phyloP scores from a whole-genome alignment of 2,888 invertebrate species.

The Ramazzottius varieornatus region DNA sequence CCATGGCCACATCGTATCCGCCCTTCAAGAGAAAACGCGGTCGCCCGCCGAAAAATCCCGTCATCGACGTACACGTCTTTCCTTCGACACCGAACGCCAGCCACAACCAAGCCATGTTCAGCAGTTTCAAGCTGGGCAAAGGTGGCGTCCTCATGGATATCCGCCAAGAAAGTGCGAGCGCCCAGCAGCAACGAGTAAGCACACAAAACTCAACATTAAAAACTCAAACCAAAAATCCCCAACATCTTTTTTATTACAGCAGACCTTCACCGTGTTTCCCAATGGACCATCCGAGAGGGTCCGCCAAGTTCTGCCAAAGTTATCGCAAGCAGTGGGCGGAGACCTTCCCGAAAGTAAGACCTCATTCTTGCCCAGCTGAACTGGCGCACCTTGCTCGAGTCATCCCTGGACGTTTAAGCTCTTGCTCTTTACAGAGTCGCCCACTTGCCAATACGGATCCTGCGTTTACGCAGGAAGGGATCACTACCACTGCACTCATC shows the following conservation, averaged over 20 bases:
- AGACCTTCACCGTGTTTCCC: background rate
- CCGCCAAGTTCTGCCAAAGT: background rate
- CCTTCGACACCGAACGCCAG: background rate
- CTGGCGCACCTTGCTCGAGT: too few relatives aligned
- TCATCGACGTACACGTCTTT: conserved; percentile 36
- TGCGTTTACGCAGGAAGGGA: conserved; percentile 40
- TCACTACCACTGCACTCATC: conserved; percentile 62
- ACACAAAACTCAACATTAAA: too few relatives aligned
- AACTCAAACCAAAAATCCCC: background rate
- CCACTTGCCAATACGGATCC: conserved; percentile 30
- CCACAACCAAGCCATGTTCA: conserved; percentile 59
- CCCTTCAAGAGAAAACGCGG: conserved; percentile 64
- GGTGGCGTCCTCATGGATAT: conserved; percentile 1
- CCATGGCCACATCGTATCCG: too few relatives aligned
- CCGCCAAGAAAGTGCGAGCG: background rate
- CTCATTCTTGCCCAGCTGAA: too few relatives aligned
- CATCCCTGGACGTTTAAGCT: too few relatives aligned
- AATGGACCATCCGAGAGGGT: background rate
- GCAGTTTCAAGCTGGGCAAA: conserved; percentile 52
- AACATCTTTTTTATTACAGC: background rate
- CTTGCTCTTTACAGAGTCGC: conserved; percentile 14
- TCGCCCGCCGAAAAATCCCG: conserved; percentile 80
- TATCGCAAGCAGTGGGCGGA: background rate
- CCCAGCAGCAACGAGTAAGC: too few relatives aligned
- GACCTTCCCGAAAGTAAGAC: too few relatives aligned